These are phyloP conservation scores for Drosophila colorata DNA, from an alignment of 2,888 invertebrate genomes.

Conservation along the genomic window DNA sequence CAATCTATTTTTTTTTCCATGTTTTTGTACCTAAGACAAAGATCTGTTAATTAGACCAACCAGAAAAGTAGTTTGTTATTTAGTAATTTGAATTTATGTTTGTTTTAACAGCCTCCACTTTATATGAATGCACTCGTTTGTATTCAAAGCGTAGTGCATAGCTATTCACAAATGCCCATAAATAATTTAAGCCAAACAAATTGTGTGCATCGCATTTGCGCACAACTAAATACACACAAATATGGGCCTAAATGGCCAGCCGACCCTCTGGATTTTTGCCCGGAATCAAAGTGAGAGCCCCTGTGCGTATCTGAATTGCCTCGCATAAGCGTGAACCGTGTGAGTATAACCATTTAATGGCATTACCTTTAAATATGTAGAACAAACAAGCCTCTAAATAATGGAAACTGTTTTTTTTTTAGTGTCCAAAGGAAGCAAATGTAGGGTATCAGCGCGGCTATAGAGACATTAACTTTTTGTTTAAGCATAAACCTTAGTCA, in stretches of 20 bases:
- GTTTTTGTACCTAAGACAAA: slow-evolving; percentile 4
- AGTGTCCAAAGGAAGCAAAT: neutral
- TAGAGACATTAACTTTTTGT: neutral
- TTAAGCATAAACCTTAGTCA: slow-evolving; percentile 7
- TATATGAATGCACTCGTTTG: slow-evolving; percentile 28
- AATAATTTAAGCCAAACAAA: slow-evolving; percentile 65
- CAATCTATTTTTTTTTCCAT: neutral
- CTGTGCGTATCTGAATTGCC: slow-evolving; percentile 1
- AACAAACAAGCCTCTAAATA: slow-evolving; percentile 44
- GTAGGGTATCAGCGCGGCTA: slow-evolving; percentile 17
- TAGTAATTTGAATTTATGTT: slow-evolving; percentile 1
- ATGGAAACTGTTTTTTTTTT: slow-evolving; percentile 20
- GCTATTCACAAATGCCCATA: slow-evolving; percentile 55
- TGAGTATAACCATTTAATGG: slow-evolving; percentile 66
- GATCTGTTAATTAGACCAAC: slow-evolving; percentile 5
- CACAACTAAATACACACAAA: slow-evolving; percentile 58
- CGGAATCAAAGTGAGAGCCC: neutral
- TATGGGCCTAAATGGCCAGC: slow-evolving; percentile 20
- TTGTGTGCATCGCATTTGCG: slow-evolving; percentile 58
- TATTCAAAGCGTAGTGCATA: slow-evolving; percentile 26
- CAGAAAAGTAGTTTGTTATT: neutral
- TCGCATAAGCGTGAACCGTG: slow-evolving; percentile 51
- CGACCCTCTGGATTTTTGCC: neutral
- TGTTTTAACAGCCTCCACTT: slow-evolving; percentile 1
- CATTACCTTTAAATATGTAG: slow-evolving; percentile 69